phyloP scores from a whole-genome alignment of 92 coral and sea anemone genomes.

The Epizoanthus rinbou region DNA sequence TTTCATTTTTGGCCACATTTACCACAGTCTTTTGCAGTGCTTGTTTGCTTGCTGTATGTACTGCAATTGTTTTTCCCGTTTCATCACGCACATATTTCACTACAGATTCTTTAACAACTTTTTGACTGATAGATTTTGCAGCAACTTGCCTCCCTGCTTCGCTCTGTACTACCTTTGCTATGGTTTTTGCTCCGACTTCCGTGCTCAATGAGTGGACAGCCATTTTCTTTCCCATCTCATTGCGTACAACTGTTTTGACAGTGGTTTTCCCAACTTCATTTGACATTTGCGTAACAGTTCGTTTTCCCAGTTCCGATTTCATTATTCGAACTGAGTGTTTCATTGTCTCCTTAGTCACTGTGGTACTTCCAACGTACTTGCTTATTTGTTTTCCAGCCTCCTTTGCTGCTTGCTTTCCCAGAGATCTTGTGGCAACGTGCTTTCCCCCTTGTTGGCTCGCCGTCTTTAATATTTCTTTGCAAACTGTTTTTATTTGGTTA shows the following conservation, averaged over 20 bases:
- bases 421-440: background rate
- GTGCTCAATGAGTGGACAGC: background rate
- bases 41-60: conserved; percentile 10
- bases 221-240: conserved; percentile 1
- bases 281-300: background rate
- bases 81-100: conserved; percentile 19
- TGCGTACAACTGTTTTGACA: conserved; percentile 1
- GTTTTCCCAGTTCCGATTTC: background rate
- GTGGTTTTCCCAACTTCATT: background rate
- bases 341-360: background rate
- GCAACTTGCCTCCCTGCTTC: background rate
- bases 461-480: background rate
- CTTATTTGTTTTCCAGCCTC: background rate
- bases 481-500: conserved; percentile 4
- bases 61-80: conserved; percentile 2
- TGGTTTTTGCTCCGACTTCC: conserved; percentile 9
- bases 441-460: background rate
- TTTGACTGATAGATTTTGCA: background rate
- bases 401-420: background rate
- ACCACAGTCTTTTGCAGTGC: background rate
- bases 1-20: background rate
- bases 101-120: background rate
- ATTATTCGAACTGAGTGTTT: background rate
- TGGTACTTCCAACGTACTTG: background rate
- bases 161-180: background rate